phyloP scores from a whole-genome alignment of 2,113 vertebrate genomes.

The Telmatochromis sp. region DNA sequence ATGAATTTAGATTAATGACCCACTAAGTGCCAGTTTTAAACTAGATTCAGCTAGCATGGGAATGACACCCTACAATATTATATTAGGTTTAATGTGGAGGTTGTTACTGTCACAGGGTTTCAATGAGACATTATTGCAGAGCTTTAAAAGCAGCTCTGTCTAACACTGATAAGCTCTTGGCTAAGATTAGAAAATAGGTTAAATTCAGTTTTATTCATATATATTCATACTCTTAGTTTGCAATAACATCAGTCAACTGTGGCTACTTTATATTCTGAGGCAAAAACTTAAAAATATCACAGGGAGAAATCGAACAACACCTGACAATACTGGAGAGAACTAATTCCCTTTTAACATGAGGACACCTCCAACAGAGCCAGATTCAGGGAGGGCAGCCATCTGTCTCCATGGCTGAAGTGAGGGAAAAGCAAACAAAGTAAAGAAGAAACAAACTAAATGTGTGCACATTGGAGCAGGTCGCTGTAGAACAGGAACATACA shows the following conservation, averaged over 20 bases:
- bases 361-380: not conserved
- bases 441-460: not conserved
- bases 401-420: not conserved
- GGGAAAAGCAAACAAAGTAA: not conserved
- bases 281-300: not conserved
- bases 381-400: not conserved
- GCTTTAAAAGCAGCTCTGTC: not conserved
- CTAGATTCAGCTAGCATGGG: not conserved
- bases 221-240: not conserved
- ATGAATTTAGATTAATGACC: not conserved
- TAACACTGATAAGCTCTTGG: not conserved
- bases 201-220: not conserved
- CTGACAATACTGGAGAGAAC: not conserved
- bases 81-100: not conserved
- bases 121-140: not conserved
- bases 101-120: not conserved
- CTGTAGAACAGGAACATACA: not conserved
- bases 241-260: not conserved
- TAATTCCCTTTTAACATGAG: not conserved
- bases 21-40: not conserved
- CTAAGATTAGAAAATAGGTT: not conserved
- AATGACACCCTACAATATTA: not conserved
- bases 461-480: not conserved
- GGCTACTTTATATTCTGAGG: accelerated
- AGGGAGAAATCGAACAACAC: not conserved